Evolutionary conservation across 2,113 vertebrate genomes (phyloP).

Genomic region (Meles meles): DNA sequence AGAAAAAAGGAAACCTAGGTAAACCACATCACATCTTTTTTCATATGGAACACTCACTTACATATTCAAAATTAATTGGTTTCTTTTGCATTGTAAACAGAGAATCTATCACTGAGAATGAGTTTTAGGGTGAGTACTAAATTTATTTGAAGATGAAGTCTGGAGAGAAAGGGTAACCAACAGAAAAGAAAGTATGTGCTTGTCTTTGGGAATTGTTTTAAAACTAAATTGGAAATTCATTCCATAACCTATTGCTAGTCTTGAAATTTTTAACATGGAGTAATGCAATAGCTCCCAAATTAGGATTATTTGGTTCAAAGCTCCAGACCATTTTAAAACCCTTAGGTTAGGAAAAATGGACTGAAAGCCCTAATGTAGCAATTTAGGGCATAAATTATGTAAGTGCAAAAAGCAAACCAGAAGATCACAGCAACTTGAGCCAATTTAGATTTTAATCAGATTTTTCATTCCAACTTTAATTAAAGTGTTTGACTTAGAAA

Average conservation of each 20-base stretch:
- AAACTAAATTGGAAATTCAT: constrained; percentile 65
- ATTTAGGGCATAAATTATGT: constrained; percentile 67
- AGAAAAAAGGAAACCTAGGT: not conserved
- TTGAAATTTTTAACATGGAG: constrained; percentile 56
- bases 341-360: constrained; percentile 39
- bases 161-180: constrained; percentile 48
- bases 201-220: constrained; percentile 64
- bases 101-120: not conserved
- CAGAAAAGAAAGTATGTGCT: constrained; percentile 41
- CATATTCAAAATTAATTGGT: constrained; percentile 42
- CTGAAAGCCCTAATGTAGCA: constrained; percentile 46
- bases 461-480: constrained; percentile 78
- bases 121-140: constrained; percentile 37
- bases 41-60: not conserved
- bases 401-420: constrained; percentile 48
- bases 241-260: constrained; percentile 34
- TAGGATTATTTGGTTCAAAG: constrained; percentile 64
- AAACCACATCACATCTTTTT: not conserved
- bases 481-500: constrained; percentile 72
- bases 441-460: constrained; percentile 78
- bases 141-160: constrained; percentile 40
- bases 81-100: not conserved
- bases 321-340: constrained; percentile 46
- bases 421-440: constrained; percentile 59
- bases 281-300: constrained; percentile 52